These are phyloP conservation scores for Calcarius lapponicus DNA, from an alignment of 2,797 vertebrate genomes.

Conservation along the genomic window DNA sequence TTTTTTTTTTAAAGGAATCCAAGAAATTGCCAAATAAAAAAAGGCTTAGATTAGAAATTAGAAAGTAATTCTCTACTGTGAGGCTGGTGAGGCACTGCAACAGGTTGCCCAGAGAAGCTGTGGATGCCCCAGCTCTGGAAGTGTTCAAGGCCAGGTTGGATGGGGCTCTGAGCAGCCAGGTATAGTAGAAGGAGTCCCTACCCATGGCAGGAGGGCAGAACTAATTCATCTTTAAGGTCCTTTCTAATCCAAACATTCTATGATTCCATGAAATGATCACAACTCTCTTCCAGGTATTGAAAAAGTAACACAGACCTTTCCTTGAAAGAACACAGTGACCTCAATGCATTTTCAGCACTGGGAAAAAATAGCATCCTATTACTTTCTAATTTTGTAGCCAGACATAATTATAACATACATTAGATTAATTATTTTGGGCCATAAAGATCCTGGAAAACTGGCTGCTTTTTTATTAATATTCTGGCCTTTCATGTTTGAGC, in stretches of 20 bases:
- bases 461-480: background rate
- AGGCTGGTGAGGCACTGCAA: background rate
- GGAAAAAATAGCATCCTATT: background rate
- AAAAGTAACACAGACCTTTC: background rate
- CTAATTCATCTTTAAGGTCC: background rate
- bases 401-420: background rate
- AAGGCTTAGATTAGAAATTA: background rate
- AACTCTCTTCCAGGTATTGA: background rate
- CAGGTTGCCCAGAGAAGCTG: background rate
- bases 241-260: background rate
- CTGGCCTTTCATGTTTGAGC: background rate
- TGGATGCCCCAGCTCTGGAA: background rate
- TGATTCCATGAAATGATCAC: background rate
- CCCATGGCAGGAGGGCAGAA: rapidly evolving
- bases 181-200: background rate
- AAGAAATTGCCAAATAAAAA: background rate
- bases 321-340: background rate
- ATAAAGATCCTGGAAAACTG: background rate
- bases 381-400: conserved; percentile 15
- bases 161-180: background rate
- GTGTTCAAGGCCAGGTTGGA: background rate
- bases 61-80: background rate
- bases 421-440: background rate
- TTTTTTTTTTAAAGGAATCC: background rate
- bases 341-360: background rate